These are phyloP conservation scores for Acanthopagrus latus DNA, from an alignment of 2,797 vertebrate genomes.

Conservation along the genomic window DNA sequence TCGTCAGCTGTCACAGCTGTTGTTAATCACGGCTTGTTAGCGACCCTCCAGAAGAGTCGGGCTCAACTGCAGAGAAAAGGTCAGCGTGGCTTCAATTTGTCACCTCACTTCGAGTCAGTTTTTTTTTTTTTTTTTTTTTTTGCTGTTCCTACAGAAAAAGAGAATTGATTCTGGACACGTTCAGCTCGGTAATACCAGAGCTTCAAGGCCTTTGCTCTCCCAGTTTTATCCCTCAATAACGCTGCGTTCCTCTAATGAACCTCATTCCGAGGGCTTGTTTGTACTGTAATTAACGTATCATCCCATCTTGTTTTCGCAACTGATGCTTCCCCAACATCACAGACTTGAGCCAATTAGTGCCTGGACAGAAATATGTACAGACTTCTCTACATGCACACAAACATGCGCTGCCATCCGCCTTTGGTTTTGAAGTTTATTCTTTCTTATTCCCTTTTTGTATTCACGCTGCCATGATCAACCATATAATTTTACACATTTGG, in stretches of 20 bases:
- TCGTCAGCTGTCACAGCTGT: conserved; percentile 34
- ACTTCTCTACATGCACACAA: conserved; percentile 4
- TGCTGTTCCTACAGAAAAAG: conserved; percentile 9
- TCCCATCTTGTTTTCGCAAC: conserved; percentile 26
- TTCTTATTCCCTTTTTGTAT: background rate
- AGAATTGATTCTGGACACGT: background rate
- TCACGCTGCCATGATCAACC: background rate
- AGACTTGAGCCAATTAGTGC: conserved; percentile 32
- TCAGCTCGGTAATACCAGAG: background rate
- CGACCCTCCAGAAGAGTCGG: conserved; percentile 4
- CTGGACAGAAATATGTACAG: conserved; percentile 12
- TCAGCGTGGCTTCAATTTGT: conserved; percentile 34
- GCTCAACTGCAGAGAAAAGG: conserved; percentile 37
- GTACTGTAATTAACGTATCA: conserved; percentile 25
- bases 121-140: conserved; percentile 18
- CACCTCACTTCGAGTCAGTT: background rate
- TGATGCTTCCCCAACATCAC: conserved; percentile 32
- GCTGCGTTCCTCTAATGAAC: conserved; percentile 34
- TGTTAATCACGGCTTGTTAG: conserved; percentile 48
- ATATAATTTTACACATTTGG: background rate
- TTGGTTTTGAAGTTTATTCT: background rate
- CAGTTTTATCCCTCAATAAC: background rate
- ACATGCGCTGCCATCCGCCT: conserved; percentile 16
- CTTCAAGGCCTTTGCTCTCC: conserved; percentile 2
- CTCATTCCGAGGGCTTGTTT: conserved; percentile 24